Conservation (phyloP, 2,888 invertebrate genomes). For the Acrocera orbiculus region DNA sequence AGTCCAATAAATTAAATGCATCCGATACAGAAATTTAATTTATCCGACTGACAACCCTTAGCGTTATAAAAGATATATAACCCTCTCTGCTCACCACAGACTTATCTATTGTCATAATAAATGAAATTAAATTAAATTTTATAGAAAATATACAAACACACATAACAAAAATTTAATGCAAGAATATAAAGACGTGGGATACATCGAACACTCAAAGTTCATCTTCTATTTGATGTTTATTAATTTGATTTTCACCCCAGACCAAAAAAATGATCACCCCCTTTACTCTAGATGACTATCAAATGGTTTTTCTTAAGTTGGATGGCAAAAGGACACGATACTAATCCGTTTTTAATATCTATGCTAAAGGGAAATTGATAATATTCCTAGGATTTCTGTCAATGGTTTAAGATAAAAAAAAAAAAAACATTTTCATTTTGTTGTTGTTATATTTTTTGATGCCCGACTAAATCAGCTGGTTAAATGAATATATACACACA, state of each 20-base stretch:
- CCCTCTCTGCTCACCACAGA: constrained; percentile 6
- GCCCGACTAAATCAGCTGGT: no score
- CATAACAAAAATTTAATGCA: constrained; percentile 2
- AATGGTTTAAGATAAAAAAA: no score
- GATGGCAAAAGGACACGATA: constrained; percentile 13
- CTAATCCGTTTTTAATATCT: constrained; percentile 18
- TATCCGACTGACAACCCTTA: constrained; percentile 5
- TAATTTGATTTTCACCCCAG: constrained; percentile 11
- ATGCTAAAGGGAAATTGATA: constrained; percentile 5
- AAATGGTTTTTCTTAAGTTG: constrained; percentile 3
- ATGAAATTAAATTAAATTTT: constrained; percentile 18
- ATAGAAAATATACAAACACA: constrained; percentile 3
- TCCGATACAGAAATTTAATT: constrained; percentile 21
- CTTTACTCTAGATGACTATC: not conserved
- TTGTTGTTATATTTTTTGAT: no score
- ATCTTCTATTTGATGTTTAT: constrained; percentile 7
- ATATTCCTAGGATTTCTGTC: no score
- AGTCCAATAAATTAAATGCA: constrained; percentile 32
- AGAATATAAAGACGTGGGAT: not conserved
- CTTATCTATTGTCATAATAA: constrained; percentile 16
- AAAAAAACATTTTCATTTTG: no score
- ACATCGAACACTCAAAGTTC: not conserved
- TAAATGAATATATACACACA: not conserved
- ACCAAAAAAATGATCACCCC: not conserved
- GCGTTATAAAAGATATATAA: constrained; percentile 4